Evolutionary conservation across 2,888 invertebrate genomes (phyloP).

Genomic region (Cerceris rybyensis): DNA sequence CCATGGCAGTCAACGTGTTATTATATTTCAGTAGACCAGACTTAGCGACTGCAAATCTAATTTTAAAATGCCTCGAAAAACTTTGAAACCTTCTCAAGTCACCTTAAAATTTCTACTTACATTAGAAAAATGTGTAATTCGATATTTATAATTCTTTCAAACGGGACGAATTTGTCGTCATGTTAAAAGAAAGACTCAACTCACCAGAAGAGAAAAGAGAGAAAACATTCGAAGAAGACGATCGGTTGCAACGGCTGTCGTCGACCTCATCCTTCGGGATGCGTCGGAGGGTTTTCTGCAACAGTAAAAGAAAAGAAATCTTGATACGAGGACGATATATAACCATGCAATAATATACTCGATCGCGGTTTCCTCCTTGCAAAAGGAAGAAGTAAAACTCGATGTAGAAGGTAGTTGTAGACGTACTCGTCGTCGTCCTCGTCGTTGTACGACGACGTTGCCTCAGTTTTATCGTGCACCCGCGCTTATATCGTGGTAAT

Average conservation of each 20-base stretch:
- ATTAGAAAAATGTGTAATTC: too few relatives aligned
- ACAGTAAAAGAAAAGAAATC: constrained; percentile 60
- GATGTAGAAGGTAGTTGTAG: constrained; percentile 38
- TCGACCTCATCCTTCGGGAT: constrained; percentile 24
- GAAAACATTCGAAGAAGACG: constrained; percentile 2
- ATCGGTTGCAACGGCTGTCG: constrained; percentile 16
- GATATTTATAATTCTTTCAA: background rate
- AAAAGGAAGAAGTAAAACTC: constrained; percentile 47
- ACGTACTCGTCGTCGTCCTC: constrained; percentile 23
- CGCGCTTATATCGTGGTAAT: constrained; percentile 68
- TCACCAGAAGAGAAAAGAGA: constrained; percentile 20
- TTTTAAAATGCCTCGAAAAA: too few relatives aligned
- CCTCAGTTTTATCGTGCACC: constrained; percentile 65
- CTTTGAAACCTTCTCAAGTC: too few relatives aligned
- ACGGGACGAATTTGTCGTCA: background rate
- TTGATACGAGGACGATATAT: constrained; percentile 53
- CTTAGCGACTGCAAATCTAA: too few relatives aligned
- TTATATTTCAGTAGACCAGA: too few relatives aligned
- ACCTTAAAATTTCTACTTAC: too few relatives aligned
- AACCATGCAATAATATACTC: constrained; percentile 61
- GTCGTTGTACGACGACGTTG: constrained; percentile 49
- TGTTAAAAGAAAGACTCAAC: constrained; percentile 8
- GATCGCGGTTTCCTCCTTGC: constrained; percentile 55
- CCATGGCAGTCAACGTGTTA: too few relatives aligned
- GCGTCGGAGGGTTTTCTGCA: constrained; percentile 46